Evolutionary conservation across 2,888 invertebrate genomes (phyloP), one percentile per base, ranked within the genome.

Genomic region (Chloroclysta siterata): DNA sequence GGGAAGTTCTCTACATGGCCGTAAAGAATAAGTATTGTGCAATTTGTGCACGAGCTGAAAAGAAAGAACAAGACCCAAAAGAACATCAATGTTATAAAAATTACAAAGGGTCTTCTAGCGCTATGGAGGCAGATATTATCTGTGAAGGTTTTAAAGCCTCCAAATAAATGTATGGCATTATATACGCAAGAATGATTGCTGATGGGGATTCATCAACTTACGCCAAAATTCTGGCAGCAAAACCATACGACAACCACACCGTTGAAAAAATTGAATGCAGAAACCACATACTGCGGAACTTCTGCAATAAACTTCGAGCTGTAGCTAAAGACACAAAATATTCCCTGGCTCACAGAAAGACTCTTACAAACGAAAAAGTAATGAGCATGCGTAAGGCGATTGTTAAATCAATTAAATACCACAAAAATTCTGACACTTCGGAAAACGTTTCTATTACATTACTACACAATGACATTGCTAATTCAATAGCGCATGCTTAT

Each of bases 201-300:
- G 46, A 47, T 22, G 46, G 46, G 10, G 46, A 47, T 5, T 17
- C 46, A 22, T 17, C 46, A 10, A 47, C 46, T 5, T 47, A 47
- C 17, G 5, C 0, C 5, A 22, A 17, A 17, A 10, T 47, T 22
- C 10, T 47, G 3, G 22, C 4, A 17, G 2, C 17, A 2, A 47
- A 22, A 17, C 46, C 46, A 0, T 47, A 47, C 5, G 17, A 17
- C 11, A 47, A 17, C 46, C 8, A 17, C 0, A 47, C 22, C 10
- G 46, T 47, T 8, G 46, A 17, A 17, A 47, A 47, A 47, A 47
- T 47, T 44, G 44, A 44, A 44, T 44, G 44, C 8, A 44, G 44
- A 7, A 44, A 44, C 8, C 44, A 44, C 7, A 44, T 44, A 0
- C 15, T 44, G 7, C 44, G 47, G 0, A 47, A 47, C 3, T 17